phyloP scores from a whole-genome alignment of 1,140 invertebrate genomes.

The Tetramorium parvispinum region DNA sequence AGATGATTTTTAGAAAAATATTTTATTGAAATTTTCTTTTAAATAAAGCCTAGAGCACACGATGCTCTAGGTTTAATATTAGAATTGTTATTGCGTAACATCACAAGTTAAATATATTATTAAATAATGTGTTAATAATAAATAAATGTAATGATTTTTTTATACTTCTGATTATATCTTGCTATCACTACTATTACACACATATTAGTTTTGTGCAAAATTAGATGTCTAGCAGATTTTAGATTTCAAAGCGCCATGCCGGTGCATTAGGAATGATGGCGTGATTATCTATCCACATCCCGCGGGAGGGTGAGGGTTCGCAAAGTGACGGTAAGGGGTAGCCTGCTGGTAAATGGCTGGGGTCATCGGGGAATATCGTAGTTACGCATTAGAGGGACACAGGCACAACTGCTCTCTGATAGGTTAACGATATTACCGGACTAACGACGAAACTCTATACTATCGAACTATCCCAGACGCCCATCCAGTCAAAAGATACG shows the following conservation, averaged over 20 bases:
- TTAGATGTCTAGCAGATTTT: slow-evolving; percentile 1
- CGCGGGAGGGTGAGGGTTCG: slow-evolving; percentile 66
- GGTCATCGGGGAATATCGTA: slow-evolving; percentile 78
- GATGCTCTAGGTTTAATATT: too few relatives aligned
- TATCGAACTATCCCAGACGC: slow-evolving; percentile 58
- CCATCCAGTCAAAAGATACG: slow-evolving; percentile 61
- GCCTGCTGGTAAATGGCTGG: slow-evolving; percentile 75
- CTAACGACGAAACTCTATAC: slow-evolving; percentile 74
- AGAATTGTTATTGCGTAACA: background rate
- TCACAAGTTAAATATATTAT: background rate
- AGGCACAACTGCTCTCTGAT: slow-evolving; percentile 78
- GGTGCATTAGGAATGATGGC: slow-evolving; percentile 74
- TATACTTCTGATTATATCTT: background rate
- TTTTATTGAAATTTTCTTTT: background rate
- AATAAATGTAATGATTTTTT: background rate
- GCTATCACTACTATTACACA: background rate
- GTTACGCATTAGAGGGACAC: slow-evolving; percentile 74
- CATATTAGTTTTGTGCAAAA: background rate
- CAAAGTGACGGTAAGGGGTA: slow-evolving; percentile 67
- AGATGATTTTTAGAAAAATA: background rate
- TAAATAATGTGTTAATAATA: background rate
- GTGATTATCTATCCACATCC: slow-evolving; percentile 75
- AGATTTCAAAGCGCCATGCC: slow-evolving; percentile 33
- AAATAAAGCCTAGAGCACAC: too few relatives aligned
- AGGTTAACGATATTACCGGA: slow-evolving; percentile 78